Percentiles rank a stretch among this genome's conserved stretches.
phyloP scores from a whole-genome alignment of 2,888 invertebrate genomes.

The Conops quadrifasciatus region DNA sequence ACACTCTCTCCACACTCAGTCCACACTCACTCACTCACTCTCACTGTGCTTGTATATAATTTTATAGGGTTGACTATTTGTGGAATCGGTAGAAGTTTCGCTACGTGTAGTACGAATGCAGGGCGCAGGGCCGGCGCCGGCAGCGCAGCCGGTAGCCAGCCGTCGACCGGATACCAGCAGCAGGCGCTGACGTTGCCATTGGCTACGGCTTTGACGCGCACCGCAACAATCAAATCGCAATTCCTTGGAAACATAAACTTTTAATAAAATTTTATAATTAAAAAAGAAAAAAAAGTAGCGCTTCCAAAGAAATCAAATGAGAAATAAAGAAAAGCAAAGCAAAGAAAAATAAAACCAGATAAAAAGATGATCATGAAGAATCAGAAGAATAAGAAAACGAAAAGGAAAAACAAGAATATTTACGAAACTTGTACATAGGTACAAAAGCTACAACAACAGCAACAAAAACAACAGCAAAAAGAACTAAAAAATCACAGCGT shows the following conservation, averaged over 20 bases:
- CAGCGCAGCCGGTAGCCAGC: slow-evolving; percentile 53
- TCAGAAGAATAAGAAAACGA: too few relatives aligned
- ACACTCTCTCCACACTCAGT: not conserved
- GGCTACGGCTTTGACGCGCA: slow-evolving; percentile 63
- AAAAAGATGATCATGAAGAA: too few relatives aligned
- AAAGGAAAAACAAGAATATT: too few relatives aligned
- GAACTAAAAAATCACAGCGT: too few relatives aligned
- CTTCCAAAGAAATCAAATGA: not conserved
- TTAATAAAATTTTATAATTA: slow-evolving; percentile 49
- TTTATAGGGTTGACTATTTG: slow-evolving; percentile 65
- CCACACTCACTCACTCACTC: slow-evolving; percentile 32
- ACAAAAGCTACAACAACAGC: too few relatives aligned
- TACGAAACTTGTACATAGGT: too few relatives aligned
- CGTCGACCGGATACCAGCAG: slow-evolving; percentile 60
- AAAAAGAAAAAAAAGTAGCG: slow-evolving; percentile 9
- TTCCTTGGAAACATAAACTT: slow-evolving; percentile 65
- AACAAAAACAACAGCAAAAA: too few relatives aligned
- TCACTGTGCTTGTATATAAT: slow-evolving; percentile 51
- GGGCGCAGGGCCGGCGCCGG: slow-evolving; percentile 56
- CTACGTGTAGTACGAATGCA: slow-evolving; percentile 61
- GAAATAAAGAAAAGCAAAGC: not conserved
- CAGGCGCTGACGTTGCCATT: slow-evolving; percentile 62
- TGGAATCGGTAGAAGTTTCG: slow-evolving; percentile 66
- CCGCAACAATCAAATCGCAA: slow-evolving; percentile 64
- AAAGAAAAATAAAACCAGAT: too few relatives aligned